Conservation (phyloP, 2,113 vertebrate species). For the Mustela lutreola region DNA sequence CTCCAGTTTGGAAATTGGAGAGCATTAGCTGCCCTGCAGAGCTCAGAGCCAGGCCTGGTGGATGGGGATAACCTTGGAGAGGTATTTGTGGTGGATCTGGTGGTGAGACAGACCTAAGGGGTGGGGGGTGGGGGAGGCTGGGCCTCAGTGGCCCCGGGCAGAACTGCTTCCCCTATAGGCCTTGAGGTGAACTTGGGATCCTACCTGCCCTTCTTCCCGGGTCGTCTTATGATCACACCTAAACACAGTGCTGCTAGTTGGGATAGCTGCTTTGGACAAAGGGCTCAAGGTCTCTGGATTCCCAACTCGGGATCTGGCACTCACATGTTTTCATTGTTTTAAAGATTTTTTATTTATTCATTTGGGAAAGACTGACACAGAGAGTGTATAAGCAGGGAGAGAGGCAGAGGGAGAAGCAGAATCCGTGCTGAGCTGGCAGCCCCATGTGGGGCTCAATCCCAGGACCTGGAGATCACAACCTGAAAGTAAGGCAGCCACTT, state of each 20-base stretch:
- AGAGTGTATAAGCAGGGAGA: neutral
- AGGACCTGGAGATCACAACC: neutral
- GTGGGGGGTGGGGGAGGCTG: too few relatives aligned
- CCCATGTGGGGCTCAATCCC: neutral
- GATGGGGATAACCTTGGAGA: neutral
- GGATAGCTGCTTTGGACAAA: neutral
- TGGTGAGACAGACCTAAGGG: fast-evolving
- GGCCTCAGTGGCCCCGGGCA: neutral
- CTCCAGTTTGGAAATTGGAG: neutral
- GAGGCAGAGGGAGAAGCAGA: neutral
- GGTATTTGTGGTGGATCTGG: fast-evolving
- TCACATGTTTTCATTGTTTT: neutral
- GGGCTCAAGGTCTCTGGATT: neutral
- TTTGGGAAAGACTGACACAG: neutral
- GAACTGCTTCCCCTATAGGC: fast-evolving
- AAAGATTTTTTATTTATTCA: neutral
- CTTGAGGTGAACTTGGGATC: neutral
- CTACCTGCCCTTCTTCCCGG: fast-evolving
- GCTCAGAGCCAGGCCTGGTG: fast-evolving
- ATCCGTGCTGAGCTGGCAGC: neutral
- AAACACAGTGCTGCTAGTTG: neutral
- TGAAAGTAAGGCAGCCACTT: neutral
- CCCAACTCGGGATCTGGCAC: neutral
- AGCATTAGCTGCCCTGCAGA: fast-evolving
- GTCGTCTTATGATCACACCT: too few relatives aligned